phyloP scores from a whole-genome alignment of 2,888 invertebrate genomes.

The Rotaria macrura region DNA sequence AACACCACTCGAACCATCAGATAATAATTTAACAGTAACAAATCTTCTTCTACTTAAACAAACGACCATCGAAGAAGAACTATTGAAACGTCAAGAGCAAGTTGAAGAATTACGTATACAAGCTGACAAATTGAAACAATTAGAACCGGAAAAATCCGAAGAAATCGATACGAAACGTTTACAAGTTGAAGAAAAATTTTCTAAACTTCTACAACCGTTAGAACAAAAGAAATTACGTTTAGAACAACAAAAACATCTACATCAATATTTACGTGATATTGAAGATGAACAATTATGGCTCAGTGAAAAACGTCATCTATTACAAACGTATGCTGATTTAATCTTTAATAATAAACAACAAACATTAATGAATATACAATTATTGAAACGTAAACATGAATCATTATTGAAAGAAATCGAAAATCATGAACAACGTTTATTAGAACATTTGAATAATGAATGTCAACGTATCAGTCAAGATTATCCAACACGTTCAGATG shows the following conservation, averaged over 20 bases:
- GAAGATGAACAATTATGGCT: constrained; percentile 98
- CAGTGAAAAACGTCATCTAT: constrained; percentile 61
- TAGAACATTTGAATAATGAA: constrained; percentile 8
- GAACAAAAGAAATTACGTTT: constrained; percentile 69
- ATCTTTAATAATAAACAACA: constrained; percentile 62
- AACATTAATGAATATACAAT: constrained; percentile 91
- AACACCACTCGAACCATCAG: constrained; percentile 45
- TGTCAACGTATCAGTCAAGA: constrained; percentile 19
- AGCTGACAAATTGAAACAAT: constrained; percentile 80
- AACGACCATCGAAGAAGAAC: constrained; percentile 57
- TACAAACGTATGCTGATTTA: constrained; percentile 65
- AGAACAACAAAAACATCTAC: constrained; percentile 75
- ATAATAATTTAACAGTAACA: constrained; percentile 81
- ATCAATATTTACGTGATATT: constrained; percentile 81
- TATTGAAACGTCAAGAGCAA: constrained; percentile 58
- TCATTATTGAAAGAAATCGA: constrained; percentile 86
- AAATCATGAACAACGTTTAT: constrained; percentile 84
- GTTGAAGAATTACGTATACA: constrained; percentile 88
- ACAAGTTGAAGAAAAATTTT: constrained; percentile 83
- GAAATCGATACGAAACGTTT: constrained; percentile 87
- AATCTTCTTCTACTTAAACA: constrained; percentile 98
- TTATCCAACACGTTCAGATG: constrained; percentile 67
- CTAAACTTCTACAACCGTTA: constrained; percentile 82
- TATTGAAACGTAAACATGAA: constrained; percentile 90
- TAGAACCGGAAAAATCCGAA: constrained; percentile 87